Base-by-base conservation (phyloP, 2,888 invertebrate genomes). In the Embidobia sp. region DNA sequence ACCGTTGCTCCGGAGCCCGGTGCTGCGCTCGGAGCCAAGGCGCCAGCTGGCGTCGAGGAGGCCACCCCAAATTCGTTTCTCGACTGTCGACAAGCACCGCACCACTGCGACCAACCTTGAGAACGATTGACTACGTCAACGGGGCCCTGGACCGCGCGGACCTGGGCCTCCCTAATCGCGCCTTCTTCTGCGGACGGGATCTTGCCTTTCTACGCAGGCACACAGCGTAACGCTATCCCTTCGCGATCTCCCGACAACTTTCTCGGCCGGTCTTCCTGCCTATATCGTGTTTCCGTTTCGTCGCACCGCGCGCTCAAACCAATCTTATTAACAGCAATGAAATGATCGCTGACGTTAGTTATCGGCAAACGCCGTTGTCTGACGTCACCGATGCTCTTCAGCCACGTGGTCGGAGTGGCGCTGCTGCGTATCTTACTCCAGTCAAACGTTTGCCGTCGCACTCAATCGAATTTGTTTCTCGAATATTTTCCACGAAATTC, bases 1-100 rank as follows among this genome's bases (percentile, higher is more conserved):
- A 89, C 87, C 79, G 88, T 84, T 84, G 89, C 84, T 84, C 85
- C 88, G 85, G 88, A 86, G 84, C 87, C 88, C 85, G 87, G 82
- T 84, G 85, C 84, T 84, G 86, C 83, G 82, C 85, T 86, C 80
- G 87, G 88, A 87, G 88, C 85, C 87, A 88, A 88, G 82, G 83
- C 79, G 82, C 85, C 85, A 69, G 63, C 35, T 78, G 84, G 81
- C 75, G 87, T 82, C 80, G 87, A 82, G 75, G 84, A 83, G 81
- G 86, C 85, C 84, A 85, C 85, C 80, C 83, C 85, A 84, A 84
- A 75, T 57, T 82, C 79, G 76, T 79, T 79, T 64, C 75, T 77
- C 61, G 81, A 67, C 67, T 27, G 79, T 46, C 75, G 81, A 77
- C 85, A 86, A 78, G 77, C 79, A 75, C 80, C 78, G 76, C 85